A percentile compares a stretch with the other conserved stretches of the same genome.
Evolutionary conservation across 2,113 vertebrate species (phyloP).

Genomic region (Rhodinocichla rosea): DNA sequence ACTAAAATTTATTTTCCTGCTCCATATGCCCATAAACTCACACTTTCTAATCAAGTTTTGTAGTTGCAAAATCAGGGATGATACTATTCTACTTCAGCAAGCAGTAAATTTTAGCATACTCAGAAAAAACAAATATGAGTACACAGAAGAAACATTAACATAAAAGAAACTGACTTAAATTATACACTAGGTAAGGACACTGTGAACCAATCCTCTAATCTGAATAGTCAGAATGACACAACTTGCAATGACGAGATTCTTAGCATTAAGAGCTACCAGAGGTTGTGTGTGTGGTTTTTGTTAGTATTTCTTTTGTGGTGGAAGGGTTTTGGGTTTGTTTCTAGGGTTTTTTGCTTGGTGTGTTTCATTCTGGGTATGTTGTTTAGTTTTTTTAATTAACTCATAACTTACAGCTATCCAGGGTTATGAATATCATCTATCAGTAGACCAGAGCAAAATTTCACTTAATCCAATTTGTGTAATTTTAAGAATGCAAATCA

Average conservation of each 20-base stretch:
- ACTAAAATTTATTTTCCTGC: not conserved
- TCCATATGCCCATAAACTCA: not conserved
- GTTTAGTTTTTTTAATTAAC: not conserved
- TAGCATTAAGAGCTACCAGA: not conserved
- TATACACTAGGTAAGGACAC: not conserved
- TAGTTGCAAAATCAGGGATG: not conserved
- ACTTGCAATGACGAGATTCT: not conserved
- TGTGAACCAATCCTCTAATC: not conserved
- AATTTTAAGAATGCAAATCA: constrained; percentile 19
- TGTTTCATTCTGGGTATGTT: not conserved
- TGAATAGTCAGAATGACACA: not conserved
- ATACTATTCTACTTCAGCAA: not conserved
- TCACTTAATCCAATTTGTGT: not conserved
- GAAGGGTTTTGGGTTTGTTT: not conserved
- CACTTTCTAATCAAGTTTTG: not conserved
- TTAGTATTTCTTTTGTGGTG: not conserved
- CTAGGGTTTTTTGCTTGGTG: not conserved
- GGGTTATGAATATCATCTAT: not conserved
- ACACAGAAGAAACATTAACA: not conserved
- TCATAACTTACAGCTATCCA: not conserved
- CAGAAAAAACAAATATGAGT: not conserved
- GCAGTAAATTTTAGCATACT: not conserved
- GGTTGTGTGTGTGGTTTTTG: not conserved
- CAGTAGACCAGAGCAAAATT: not conserved
- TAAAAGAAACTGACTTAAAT: not conserved